These are phyloP conservation scores for Corythornis madagascariensis DNA, from an alignment of 2,113 vertebrate genomes.

Conservation along the genomic window DNA sequence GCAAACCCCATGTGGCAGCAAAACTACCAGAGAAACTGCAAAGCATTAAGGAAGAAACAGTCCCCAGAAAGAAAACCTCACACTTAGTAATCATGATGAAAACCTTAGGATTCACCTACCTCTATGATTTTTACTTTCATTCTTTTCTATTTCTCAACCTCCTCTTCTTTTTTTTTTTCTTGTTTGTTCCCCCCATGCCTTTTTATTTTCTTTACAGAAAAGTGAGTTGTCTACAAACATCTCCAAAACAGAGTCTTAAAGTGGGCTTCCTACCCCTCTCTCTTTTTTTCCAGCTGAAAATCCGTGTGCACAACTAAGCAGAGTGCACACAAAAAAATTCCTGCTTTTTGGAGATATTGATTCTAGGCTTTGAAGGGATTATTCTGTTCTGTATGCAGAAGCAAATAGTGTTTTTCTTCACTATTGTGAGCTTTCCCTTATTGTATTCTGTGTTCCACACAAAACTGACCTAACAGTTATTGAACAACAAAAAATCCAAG, in stretches of 20 bases:
- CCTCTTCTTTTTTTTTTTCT: background rate
- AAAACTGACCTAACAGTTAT: background rate
- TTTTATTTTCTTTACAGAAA: background rate
- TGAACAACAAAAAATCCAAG: background rate
- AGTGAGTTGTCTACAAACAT: background rate
- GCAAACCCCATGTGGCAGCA: background rate
- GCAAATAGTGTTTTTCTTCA: background rate
- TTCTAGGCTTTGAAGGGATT: background rate
- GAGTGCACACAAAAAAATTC: background rate
- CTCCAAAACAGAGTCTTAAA: background rate
- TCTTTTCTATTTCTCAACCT: background rate
- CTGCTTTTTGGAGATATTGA: background rate
- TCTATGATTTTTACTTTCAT: background rate
- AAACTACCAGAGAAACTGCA: background rate
- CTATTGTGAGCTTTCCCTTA: background rate
- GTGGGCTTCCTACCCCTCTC: background rate
- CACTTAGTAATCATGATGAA: background rate
- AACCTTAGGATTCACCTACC: background rate
- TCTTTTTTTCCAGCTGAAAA: background rate
- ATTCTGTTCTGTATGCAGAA: background rate
- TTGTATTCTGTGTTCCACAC: background rate
- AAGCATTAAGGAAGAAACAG: background rate
- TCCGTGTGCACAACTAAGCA: background rate
- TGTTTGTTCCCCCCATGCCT: background rate
- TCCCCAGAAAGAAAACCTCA: background rate